Percentiles rank a stretch among this genome's conserved stretches.
phyloP scores from a whole-genome alignment of 2,113 vertebrate genomes.

The Sceloporus undulatus region DNA sequence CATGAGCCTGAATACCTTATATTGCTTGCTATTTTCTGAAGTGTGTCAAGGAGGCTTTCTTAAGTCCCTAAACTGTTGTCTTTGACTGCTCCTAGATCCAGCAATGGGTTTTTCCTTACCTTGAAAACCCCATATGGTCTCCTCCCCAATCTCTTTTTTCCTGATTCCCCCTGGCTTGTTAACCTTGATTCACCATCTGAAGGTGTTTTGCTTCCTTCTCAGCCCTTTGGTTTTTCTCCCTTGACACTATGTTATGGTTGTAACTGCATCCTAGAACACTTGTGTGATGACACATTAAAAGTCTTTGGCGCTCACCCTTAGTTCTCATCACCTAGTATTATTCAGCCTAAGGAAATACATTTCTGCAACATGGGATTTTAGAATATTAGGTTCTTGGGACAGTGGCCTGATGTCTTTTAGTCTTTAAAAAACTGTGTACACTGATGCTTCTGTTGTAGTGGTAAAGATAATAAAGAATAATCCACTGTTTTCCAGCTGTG shows the following conservation, averaged over 20 bases:
- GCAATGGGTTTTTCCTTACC: not conserved
- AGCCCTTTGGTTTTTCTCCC: not conserved
- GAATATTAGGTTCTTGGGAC: not conserved
- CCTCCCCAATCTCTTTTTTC: not conserved
- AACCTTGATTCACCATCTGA: not conserved
- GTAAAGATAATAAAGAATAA: not conserved
- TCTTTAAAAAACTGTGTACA: not conserved
- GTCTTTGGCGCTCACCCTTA: not conserved
- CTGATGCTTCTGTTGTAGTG: not conserved
- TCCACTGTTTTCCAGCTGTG: conserved; percentile 78
- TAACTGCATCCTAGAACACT: not conserved
- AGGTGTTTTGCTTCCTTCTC: not conserved
- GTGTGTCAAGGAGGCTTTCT: no score
- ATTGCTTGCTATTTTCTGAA: no score
- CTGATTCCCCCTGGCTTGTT: not conserved
- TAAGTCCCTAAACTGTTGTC: no score
- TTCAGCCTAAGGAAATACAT: not conserved
- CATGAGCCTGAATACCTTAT: no score
- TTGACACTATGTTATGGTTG: not conserved
- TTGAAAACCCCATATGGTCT: not conserved
- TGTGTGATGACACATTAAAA: not conserved
- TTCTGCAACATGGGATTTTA: not conserved
- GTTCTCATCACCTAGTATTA: not conserved
- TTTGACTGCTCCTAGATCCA: no score
- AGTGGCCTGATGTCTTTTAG: not conserved